Evolutionary conservation across 2,113 vertebrate genomes (phyloP), one percentile per base, ranked within the genome.

Genomic region (Ranitomeya variabilis): DNA sequence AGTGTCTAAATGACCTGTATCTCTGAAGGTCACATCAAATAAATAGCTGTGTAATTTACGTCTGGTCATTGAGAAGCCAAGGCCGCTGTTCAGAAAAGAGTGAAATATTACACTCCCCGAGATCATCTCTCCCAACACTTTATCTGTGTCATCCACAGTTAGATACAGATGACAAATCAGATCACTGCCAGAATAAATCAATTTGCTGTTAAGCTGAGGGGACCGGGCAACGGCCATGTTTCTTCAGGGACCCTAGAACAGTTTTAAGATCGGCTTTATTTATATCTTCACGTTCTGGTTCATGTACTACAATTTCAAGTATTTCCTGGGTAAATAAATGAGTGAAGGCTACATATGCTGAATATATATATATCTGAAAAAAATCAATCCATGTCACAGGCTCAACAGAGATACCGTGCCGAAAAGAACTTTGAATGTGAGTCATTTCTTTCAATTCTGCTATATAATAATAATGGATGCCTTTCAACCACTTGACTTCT

Each of bases 181-280:
- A 62, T 81, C 79, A 81, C 12, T 18, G 79, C n/a, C 55, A 13
- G 57, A 81, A 81, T 81, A 81, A 81, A 81, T 81, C 79, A 81
- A 60, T 81, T 37, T 19, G 15, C 59, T 18, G 79, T 31, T 80
- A 80, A 59, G n/a, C 55, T 23, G 78, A 26, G 55, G 57, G 14
- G n/a, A 59, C 54, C 13, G 14, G 77, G 23, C n/a, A 15, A 23
- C 19, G 15, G 23, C 57, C 59, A 26, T 57, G n/a, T 59, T 80
- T 80, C 78, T 31, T 26, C 14, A 31, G 23, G 54, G 78, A 59
- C 55, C n/a, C 54, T 55, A 57, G 12, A 79, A 16, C n/a, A 55
- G 11, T 14, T 55, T 16, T 19, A 77, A 52, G 7, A 77, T 18
- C 45, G 54, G 76, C 45, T 26, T 69, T 69, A 69, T 26, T 69